Base-by-base conservation (phyloP, 92 coral and sea anemone species). In the Palythoa heliodiscus region DNA sequence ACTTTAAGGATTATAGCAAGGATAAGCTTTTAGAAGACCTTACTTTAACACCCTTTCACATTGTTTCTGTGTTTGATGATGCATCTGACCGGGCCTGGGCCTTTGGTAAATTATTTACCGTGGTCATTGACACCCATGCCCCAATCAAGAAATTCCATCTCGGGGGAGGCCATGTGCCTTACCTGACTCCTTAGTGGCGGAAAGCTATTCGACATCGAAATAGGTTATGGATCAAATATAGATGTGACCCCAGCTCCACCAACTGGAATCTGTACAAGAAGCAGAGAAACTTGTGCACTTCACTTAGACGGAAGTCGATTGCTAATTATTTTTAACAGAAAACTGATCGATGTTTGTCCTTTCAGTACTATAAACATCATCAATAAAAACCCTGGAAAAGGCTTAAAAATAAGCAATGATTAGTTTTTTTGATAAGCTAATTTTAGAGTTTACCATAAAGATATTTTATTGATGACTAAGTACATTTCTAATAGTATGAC, bases 281-380 rank as follows among this genome's bases (percentile, higher is more conserved):
- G 29, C 93, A 90, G 67, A 61, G 35, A 61, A 61, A 61, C 69
- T 61, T 61, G 19, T 61, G 69, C 7, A 61, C 69, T 61, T 61
- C 88, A 22, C 48, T 88, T 61, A 83, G 91, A 78, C 40, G 91
- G 38, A 91, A 91, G 52, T 72, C 91, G 14, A 91, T 91, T 55
- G 38, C 72, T 17, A 81, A 24, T 53, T 88, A 83, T 58, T 83
- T 55, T 23, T 15, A 3, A 13, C 55, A 60, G 39, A 90, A 88
- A 84, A 14, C 87, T 19, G 76, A 84, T 58, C 66, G 23, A 58
- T 58, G 66, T 58, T 52, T n/a, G n/a, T n/a, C n/a, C n/a, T n/a
- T n/a, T n/a, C n/a, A n/a, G n/a, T n/a, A n/a, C n/a, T n/a, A n/a
- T n/a, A n/a, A n/a, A n/a, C n/a, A n/a, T n/a, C n/a, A n/a, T n/a